Conservation (phyloP, 2,113 vertebrate species). For the Pituophis catenifer region DNA sequence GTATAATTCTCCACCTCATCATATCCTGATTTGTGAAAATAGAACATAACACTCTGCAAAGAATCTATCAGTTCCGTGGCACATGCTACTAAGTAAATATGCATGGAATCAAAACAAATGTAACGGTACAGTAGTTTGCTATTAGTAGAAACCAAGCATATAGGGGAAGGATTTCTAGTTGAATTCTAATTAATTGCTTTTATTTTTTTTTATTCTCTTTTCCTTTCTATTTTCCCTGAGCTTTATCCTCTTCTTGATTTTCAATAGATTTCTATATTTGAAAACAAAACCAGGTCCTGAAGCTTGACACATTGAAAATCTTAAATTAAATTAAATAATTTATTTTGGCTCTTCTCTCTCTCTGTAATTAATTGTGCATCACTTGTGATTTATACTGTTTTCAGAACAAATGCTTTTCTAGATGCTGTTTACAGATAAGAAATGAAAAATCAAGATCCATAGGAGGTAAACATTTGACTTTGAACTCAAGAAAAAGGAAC, state of each 20-base stretch:
- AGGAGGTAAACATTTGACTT: background rate
- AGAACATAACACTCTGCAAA: conserved; percentile 5
- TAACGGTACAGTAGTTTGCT: background rate
- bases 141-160: conserved; percentile 23
- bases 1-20: conserved; percentile 24
- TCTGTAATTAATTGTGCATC: background rate
- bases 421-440: background rate
- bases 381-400: background rate
- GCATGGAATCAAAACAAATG: background rate
- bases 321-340: background rate
- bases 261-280: background rate
- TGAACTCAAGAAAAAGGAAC: background rate
- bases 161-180: conserved; percentile 40
- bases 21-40: conserved; percentile 38
- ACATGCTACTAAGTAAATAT: background rate
- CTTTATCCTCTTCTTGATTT: background rate
- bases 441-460: background rate
- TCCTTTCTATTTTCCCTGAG: background rate
- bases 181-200: conserved; percentile 37
- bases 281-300: background rate
- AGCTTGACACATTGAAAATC: background rate
- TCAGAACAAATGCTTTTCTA: background rate
- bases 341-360: background rate
- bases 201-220: background rate
- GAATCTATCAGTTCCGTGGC: background rate